Base-by-base conservation (phyloP, 2,888 invertebrate genomes). In the Lampropteryx suffumata region DNA sequence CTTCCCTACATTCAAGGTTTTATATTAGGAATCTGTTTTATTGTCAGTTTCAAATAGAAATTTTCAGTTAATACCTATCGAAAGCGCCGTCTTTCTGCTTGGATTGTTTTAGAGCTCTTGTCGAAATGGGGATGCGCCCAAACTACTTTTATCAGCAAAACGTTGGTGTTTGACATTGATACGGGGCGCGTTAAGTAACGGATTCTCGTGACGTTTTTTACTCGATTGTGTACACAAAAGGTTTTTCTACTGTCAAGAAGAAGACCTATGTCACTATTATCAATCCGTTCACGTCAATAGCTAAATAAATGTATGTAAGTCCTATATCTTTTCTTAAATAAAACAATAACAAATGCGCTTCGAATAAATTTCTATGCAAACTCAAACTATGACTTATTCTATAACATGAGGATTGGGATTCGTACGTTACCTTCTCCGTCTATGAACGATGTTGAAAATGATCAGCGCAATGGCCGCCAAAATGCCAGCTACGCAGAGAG, bases 391-490 rank as follows among this genome's bases (percentile, higher is more conserved):
- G 17, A 17, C 17, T 17, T 17, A 17, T 3, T 3, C 17, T 17
- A n/a, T n/a, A n/a, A n/a, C n/a, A n/a, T n/a, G n/a, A n/a, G n/a
- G n/a, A n/a, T n/a, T n/a, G n/a, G n/a, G 21, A 3, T 5, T 44
- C 8, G 21, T 26, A 28, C 11, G 12, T 34, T 90, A 98, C 99
- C 98, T 95, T 90, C 98, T 93, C 81, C 98, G 95, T 71, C 96
- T 93, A 87, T 98, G 96, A 91, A 96, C 93, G 64, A 96, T 93
- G 85, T 98, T 99, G 91, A 99, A 99, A 64, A 97, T 91, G 65
- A 99, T 95, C 58, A 99, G 93, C 26, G 92, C 93, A 55, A 97
- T 89, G 11, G 98, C 97, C 52, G 95, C 94, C 30, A 96, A 79
- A 63, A 99, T 96, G 26, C 99, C 99, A 48, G 97, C 92, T 61